Evolutionary conservation across 2,797 vertebrate genomes (phyloP).

Genomic region (Sebastes trivittatus): DNA sequence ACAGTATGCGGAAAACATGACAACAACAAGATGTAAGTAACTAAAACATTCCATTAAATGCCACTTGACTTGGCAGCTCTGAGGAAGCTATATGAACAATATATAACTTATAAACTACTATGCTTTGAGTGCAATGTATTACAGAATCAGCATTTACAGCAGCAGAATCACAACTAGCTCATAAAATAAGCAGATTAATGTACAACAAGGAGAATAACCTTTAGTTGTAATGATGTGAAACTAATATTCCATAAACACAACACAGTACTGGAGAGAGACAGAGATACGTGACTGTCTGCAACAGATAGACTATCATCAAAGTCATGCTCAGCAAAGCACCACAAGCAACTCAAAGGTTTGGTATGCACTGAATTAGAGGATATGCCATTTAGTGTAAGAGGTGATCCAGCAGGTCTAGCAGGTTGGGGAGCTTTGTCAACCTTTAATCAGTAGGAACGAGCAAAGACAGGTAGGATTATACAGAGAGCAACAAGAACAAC

Average conservation of each 20-base stretch:
- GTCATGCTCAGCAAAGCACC: neutral
- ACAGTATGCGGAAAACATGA: neutral
- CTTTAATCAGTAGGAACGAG: neutral
- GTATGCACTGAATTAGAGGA: slow-evolving; percentile 19
- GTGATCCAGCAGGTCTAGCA: slow-evolving; percentile 44
- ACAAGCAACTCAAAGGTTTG: slow-evolving; percentile 9
- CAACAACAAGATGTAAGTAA: neutral
- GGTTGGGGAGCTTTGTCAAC: slow-evolving; percentile 22
- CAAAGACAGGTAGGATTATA: neutral
- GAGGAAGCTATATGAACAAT: neutral
- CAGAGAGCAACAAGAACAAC: neutral
- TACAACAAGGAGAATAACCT: neutral
- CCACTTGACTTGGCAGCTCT: neutral
- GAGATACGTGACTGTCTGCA: neutral
- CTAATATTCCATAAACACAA: neutral
- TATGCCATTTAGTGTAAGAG: neutral
- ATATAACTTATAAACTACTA: neutral
- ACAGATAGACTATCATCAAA: neutral
- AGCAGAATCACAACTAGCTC: neutral
- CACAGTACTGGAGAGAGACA: neutral
- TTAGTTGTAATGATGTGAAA: neutral
- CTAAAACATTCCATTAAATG: neutral
- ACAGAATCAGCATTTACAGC: neutral
- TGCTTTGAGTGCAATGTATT: neutral
- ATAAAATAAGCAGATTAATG: neutral